Conservation (phyloP, 2,113 vertebrate genomes). For the Hippolais icterina region DNA sequence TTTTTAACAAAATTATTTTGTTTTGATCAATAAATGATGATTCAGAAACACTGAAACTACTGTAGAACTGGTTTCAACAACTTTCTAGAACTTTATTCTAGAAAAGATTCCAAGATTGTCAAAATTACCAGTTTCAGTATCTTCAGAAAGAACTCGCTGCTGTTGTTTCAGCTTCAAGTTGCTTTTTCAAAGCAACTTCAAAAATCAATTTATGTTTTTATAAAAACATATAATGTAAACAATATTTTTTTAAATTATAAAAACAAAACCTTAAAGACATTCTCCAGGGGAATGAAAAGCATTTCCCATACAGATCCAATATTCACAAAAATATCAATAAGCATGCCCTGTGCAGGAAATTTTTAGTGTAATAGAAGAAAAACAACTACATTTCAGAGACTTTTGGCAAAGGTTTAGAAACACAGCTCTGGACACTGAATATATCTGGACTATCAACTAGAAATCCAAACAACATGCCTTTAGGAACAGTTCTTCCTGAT, state of each 20-base stretch:
- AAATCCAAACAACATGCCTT: constrained; percentile 7
- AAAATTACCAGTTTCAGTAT: background rate
- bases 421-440: background rate
- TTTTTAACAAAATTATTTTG: background rate
- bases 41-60: background rate
- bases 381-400: background rate
- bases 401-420: constrained; percentile 21
- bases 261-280: background rate
- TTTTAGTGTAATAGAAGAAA: background rate
- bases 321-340: constrained; percentile 9
- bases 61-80: background rate
- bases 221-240: background rate
- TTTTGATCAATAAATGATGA: background rate
- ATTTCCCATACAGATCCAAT: background rate
- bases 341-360: background rate
- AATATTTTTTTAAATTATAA: background rate
- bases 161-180: background rate
- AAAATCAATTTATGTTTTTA: background rate
- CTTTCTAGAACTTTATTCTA: background rate
- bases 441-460: constrained; percentile 13
- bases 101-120: background rate
- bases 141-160: background rate
- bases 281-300: background rate
- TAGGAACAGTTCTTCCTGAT: constrained; percentile 7
- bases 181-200: background rate